Base-by-base conservation (phyloP, 1,140 invertebrate species). In the Bursaphelenchus mucronatus region DNA sequence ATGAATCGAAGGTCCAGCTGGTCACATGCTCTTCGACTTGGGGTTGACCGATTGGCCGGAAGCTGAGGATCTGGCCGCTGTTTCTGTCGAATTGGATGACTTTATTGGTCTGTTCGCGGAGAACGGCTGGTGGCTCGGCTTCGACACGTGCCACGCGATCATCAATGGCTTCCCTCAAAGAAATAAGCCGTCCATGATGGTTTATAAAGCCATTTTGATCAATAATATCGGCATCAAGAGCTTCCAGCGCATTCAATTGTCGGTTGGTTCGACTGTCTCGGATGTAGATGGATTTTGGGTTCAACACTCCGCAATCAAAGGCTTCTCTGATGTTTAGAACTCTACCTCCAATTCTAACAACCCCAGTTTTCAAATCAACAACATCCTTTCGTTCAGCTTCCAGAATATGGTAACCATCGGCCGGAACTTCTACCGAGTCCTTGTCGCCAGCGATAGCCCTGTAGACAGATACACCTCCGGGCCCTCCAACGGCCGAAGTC, bases 181-280 rank as follows among this genome's bases (percentile, higher is more conserved):
- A 88, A 43, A 94, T 81, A 80, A 88, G 89, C 76, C 87, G 87
- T 47, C 87, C 90, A 11, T 58, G 79, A 43, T 92, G 90, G 73
- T 94, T 85, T 41, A 94, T 82, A 63, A 89, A 86, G 76, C 90
- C 89, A 68, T 87, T 88, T 1, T 88, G 83, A 1, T 95, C 90
- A 64, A 97, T 81, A 57, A 94, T 85, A 49, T 91, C 90, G 70
- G 89, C 85, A 65, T 89, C 86, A 1, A 95, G 85, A 4, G 92
- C 92, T 83, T 95, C 87, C 21, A 87, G 87, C 8, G 94, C 88
- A 44, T 85, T 89, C 8, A 96, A 74, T 7, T 86, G 81, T 71
- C 90, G 87, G 62, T 91, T 90, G 66, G 87, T 86, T 78, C 89
- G 86, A 15, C 90, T 88, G 84, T 94, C 90, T n/a, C 88, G 83